Evolutionary conservation across 35 echinoderm and acorn worm genomes (phyloP), one percentile per base, ranked within the genome.

Genomic region (Lytechinus variegatus): DNA sequence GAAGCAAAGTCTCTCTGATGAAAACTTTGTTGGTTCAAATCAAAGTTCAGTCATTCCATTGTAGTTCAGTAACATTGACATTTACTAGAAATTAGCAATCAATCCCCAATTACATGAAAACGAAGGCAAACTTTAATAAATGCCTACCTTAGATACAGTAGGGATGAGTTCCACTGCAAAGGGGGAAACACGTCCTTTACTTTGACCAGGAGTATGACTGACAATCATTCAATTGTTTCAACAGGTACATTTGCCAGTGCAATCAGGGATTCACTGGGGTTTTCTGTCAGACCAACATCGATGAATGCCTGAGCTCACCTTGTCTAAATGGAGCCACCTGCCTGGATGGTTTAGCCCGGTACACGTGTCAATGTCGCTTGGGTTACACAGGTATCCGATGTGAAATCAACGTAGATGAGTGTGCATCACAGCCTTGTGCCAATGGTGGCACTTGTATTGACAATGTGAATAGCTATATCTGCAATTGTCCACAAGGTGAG

Each of bases 281-380:
- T 6, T 52, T 61, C 55, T 97, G 96, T 24, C 90, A 97, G 56
- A 91, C 87, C 13, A 89, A 97, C 27, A 52, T 96, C 5, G 72
- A 97, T 52, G 96, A 97, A 94, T 97, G 96, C 44, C 53, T 10
- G 21, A 94, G 91, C 10, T 89, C 27, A 19, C 96, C 96, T 9
- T 97, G 96, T 91, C 58, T 96, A 89, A 97, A 96, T 90, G 96
- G 96, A 19, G 96, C 57, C 27, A 27, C 8, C 5, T 97, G 96
- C 91, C 28, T 96, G 19, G 95, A 97, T 56, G 79, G 94, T 52
- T 11, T 94, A 5, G 86, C 52, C 8, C 54, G 61, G 3, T 97
- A 91, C 54, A 94, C 54, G 27, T 97, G 96, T 52, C 24, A 72
- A 10, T 97, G 96, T 90, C 72, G 19, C 10, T 10, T 44, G 11